phyloP scores from a whole-genome alignment of 1,140 invertebrate species.

The Epicauta chinensis region DNA sequence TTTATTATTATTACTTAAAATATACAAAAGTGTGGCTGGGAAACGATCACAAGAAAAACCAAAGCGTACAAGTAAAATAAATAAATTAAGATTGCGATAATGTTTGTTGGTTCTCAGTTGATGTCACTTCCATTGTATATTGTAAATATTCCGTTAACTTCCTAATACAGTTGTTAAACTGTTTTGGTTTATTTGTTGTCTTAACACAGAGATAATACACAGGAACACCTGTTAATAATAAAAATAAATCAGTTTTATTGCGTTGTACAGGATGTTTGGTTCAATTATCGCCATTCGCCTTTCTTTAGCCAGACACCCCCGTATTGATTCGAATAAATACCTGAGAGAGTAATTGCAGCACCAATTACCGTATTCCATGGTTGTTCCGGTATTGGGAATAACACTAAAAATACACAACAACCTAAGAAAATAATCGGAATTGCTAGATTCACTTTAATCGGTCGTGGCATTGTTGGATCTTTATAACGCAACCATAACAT shows the following conservation, averaged over 20 bases:
- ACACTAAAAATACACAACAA: conserved; percentile 74
- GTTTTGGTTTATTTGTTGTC: conserved; percentile 66
- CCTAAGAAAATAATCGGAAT: conserved; percentile 79
- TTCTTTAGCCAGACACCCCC: too few species aligned
- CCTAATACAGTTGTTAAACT: conserved; percentile 41
- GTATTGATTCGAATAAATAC: conserved; percentile 26
- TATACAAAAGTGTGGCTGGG: too few species aligned
- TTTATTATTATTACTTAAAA: too few species aligned
- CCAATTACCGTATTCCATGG: conserved; percentile 80
- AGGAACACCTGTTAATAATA: conserved; percentile 86
- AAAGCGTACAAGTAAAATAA: too few species aligned
- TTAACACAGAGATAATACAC: conserved; percentile 83
- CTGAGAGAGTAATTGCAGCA: conserved; percentile 68
- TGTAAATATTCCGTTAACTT: conserved; percentile 46
- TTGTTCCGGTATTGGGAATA: conserved; percentile 69
- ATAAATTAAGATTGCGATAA: conserved; percentile 1
- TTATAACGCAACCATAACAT: conserved; percentile 70
- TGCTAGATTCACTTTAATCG: conserved; percentile 71
- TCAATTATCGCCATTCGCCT: too few species aligned
- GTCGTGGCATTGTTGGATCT: conserved; percentile 67
- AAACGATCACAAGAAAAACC: too few species aligned
- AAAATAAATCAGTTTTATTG: too few species aligned
- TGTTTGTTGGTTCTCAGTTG: conserved; percentile 29
- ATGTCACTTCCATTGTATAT: conserved; percentile 43
- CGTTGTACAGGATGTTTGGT: too few species aligned